These are phyloP conservation scores for Chloroclysta siterata DNA, from an alignment of 2,888 invertebrate genomes.

Conservation along the genomic window DNA sequence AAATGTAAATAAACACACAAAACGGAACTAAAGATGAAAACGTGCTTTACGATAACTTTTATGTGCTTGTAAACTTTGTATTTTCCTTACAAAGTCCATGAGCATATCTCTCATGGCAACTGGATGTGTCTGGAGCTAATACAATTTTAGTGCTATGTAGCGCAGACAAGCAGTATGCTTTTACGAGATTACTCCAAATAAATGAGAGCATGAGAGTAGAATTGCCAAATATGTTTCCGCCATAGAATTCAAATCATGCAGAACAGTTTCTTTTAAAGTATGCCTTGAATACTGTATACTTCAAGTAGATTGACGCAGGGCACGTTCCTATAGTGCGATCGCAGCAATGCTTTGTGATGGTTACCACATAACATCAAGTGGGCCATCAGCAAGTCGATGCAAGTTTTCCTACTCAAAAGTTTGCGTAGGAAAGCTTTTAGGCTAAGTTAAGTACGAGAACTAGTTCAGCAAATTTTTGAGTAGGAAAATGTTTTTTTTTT, in stretches of 20 bases:
- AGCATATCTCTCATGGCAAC: constrained; percentile 32
- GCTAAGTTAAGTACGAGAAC: too few species aligned
- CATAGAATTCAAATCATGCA: constrained; percentile 3
- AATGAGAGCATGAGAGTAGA: constrained; percentile 62
- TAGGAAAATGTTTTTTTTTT: too few species aligned
- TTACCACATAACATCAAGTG: too few species aligned
- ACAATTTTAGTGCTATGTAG: constrained; percentile 38
- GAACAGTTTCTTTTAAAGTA: constrained; percentile 3
- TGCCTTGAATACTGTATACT: too few species aligned
- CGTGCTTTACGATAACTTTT: not conserved
- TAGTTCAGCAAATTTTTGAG: too few species aligned
- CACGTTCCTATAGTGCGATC: too few species aligned
- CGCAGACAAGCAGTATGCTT: constrained; percentile 54
- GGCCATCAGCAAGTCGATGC: too few species aligned
- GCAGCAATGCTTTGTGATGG: too few species aligned
- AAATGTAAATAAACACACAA: not conserved
- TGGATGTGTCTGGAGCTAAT: constrained; percentile 33
- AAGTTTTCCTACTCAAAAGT: too few species aligned
- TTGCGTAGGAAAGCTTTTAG: too few species aligned
- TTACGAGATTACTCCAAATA: constrained; percentile 65
- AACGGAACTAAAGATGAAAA: not conserved
- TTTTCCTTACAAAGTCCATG: constrained; percentile 22
- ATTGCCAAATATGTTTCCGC: constrained; percentile 60
- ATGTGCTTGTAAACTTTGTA: constrained; percentile 10
- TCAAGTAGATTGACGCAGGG: too few species aligned